phyloP scores from a whole-genome alignment of 2,888 invertebrate species.

The Parascotia fuliginaria region DNA sequence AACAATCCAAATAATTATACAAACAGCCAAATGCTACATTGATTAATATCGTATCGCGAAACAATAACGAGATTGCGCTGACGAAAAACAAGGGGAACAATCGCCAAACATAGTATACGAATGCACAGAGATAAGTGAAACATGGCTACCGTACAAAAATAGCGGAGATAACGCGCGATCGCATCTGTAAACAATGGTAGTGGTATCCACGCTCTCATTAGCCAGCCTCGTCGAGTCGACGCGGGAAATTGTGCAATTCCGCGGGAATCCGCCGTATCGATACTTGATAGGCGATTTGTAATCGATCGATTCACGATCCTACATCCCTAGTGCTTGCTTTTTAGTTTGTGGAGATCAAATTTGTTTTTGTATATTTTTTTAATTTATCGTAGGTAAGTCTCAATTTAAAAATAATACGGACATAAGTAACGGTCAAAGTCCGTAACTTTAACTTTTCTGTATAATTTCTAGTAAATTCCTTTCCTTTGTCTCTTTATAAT shows the following conservation, averaged over 20 bases:
- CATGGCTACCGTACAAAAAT: constrained; percentile 81
- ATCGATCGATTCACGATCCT: constrained; percentile 61
- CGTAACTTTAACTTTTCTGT: no score
- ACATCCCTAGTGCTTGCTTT: constrained; percentile 39
- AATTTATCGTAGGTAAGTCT: not conserved
- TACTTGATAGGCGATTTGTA: constrained; percentile 69
- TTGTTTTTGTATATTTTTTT: constrained; percentile 1
- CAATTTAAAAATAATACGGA: not conserved
- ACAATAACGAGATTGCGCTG: constrained; percentile 61
- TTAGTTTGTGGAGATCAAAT: constrained; percentile 26
- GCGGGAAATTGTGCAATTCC: constrained; percentile 75
- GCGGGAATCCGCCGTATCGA: constrained; percentile 69
- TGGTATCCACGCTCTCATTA: constrained; percentile 81
- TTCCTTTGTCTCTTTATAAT: no score
- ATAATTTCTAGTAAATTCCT: no score
- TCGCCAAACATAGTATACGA: constrained; percentile 66
- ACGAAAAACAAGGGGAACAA: constrained; percentile 75
- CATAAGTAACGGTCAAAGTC: no score
- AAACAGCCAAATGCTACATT: constrained; percentile 44
- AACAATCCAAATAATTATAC: constrained; percentile 60
- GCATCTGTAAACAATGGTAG: constrained; percentile 82
- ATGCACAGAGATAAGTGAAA: constrained; percentile 75
- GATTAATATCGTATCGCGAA: constrained; percentile 54
- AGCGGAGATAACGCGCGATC: constrained; percentile 74
- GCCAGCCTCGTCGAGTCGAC: constrained; percentile 71